Evolutionary conservation across 1,140 invertebrate species (phyloP), one percentile per base, ranked within the genome.

Genomic region (Trissolcus basalis): DNA sequence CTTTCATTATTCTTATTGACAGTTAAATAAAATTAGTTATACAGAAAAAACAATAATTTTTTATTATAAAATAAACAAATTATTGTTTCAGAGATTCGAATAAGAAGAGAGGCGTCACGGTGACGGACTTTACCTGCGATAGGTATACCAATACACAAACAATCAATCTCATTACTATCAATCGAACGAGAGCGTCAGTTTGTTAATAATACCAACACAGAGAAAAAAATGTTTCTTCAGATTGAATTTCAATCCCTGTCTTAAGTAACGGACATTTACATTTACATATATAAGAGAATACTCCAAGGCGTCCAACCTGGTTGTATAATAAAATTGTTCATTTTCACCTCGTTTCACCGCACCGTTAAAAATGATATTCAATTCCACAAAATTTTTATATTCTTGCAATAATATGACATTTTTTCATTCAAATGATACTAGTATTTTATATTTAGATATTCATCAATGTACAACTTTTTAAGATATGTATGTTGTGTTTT

Each of bases 51-150:
- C n/a, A n/a, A n/a, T n/a, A n/a, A n/a, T n/a, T n/a, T n/a, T n/a
- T n/a, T n/a, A n/a, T n/a, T n/a, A n/a, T n/a, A n/a, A n/a, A n/a
- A n/a, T n/a, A 27, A 27, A 27, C 19, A 13, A 13, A 44, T 7
- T 13, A 65, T 36, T 73, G 81, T 72, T 45, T 10, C 51, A 87
- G 85, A 64, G 73, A 39, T 39, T 54, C 14, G 15, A n/a, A 53
- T 0, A 77, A 84, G 27, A 79, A 51, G 6, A 6, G 55, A 32
- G 85, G 85, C 8, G 77, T 88, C 15, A 60, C 64, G 50, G 60
- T 90, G 54, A 76, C 55, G 11, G 85, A 87, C 44, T 89, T 85
- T 67, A 84, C 85, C 4, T 91, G 90, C 80, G 85, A 89, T 39
- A 89, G 81, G 90, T 91, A 88, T 86, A 82, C 81, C 45, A 48